Evolutionary conservation across 2,888 invertebrate species (phyloP).

Genomic region (Tachystola acroxantha): DNA sequence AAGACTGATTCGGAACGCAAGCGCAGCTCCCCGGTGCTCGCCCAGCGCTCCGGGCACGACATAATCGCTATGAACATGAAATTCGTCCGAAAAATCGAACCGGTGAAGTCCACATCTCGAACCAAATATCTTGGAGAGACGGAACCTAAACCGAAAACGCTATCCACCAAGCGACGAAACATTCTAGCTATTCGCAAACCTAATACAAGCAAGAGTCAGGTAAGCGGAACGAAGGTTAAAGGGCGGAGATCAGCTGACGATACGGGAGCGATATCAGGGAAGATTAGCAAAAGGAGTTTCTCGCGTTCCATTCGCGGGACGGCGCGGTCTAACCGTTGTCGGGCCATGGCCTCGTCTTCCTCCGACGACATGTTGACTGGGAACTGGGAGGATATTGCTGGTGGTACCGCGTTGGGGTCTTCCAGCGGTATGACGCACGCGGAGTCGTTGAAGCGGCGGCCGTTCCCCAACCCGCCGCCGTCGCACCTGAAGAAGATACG

Average conservation of each 20-base stretch:
- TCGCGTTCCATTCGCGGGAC: conserved; percentile 33
- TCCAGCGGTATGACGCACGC: conserved; percentile 13
- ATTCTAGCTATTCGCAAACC: conserved; percentile 64
- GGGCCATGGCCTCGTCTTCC: conserved; percentile 50
- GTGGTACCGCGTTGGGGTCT: conserved; percentile 35
- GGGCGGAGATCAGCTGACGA: conserved; percentile 54
- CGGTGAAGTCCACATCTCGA: conserved; percentile 46
- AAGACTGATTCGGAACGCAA: conserved; percentile 49
- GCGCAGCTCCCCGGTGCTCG: conserved; percentile 35
- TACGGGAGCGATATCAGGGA: conserved; percentile 37
- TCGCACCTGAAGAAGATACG: conserved; percentile 64
- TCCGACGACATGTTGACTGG: conserved; percentile 43
- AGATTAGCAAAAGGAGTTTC: conserved; percentile 53
- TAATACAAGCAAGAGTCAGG: conserved; percentile 54
- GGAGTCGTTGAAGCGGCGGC: conserved; percentile 39
- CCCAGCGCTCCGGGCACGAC: conserved; percentile 52
- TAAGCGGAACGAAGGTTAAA: conserved; percentile 46
- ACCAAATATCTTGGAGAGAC: conserved; percentile 49
- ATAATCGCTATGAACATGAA: conserved; percentile 44
- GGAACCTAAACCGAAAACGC: conserved; percentile 59
- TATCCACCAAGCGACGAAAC: conserved; percentile 54
- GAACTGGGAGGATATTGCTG: conserved; percentile 49
- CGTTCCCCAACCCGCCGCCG: conserved; percentile 45
- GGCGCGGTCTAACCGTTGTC: conserved; percentile 28
- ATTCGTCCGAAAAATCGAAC: conserved; percentile 51